phyloP scores from a whole-genome alignment of 2,888 invertebrate species.

The Acrobasis consociella region DNA sequence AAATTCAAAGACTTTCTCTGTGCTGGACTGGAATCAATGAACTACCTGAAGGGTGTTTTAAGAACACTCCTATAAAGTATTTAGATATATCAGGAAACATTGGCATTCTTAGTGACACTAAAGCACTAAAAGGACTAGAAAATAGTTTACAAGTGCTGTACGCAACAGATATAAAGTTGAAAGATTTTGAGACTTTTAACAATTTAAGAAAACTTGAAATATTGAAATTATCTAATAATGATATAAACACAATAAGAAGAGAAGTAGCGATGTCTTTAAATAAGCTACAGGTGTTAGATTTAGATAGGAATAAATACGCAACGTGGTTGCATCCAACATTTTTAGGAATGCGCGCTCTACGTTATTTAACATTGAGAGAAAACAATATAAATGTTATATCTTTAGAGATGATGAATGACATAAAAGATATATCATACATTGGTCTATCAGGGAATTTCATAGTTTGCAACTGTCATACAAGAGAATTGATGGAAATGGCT shows the following conservation, averaged over 20 bases:
- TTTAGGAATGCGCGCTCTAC: conserved; percentile 58
- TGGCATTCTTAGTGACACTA: conserved; percentile 52
- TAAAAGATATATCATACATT: conserved; percentile 69
- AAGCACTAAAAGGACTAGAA: conserved; percentile 66
- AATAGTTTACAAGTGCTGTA: conserved; percentile 67
- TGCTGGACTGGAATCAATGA: conserved; percentile 70
- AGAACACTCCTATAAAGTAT: conserved; percentile 61
- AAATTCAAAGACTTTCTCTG: conserved; percentile 54
- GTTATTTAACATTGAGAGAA: conserved; percentile 67
- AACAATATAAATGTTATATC: conserved; percentile 83
- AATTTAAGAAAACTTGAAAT: conserved; percentile 66
- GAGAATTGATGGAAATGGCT: conserved; percentile 74
- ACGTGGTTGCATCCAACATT: conserved; percentile 80
- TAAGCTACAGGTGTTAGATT: conserved; percentile 72
- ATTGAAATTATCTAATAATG: conserved; percentile 76
- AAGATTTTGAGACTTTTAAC: conserved; percentile 56
- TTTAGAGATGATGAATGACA: conserved; percentile 80
- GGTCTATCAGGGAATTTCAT: conserved; percentile 82
- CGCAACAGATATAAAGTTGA: conserved; percentile 66
- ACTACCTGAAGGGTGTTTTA: conserved; percentile 62
- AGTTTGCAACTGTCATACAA: conserved; percentile 81
- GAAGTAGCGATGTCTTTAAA: conserved; percentile 53
- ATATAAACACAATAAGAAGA: conserved; percentile 59
- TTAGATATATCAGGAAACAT: conserved; percentile 83
- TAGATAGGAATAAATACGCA: conserved; percentile 78